Percentiles rank a stretch among this genome's conserved stretches.
Conservation (phyloP, 2,797 vertebrate genomes). For the Discoglossus pictus region DNA sequence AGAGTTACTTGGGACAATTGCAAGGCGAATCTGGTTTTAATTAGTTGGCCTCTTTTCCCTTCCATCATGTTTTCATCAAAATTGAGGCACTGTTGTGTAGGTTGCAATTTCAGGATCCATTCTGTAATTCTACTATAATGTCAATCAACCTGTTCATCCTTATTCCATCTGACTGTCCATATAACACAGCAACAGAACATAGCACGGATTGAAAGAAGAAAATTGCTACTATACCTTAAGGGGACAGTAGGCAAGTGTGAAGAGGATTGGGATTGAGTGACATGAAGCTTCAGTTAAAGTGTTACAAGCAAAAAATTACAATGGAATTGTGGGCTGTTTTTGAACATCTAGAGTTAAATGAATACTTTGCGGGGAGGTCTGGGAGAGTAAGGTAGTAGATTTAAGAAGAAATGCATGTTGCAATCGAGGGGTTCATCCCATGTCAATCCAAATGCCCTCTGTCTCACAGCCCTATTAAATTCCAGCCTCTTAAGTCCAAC, state of each 20-base stretch:
- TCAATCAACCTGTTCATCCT: constrained; percentile 55
- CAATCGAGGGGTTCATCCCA: no score
- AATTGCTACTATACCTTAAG: constrained; percentile 46
- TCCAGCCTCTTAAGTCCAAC: no score
- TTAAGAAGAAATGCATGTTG: no score
- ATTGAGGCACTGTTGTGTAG: constrained; percentile 40
- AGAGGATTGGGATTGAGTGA: constrained; percentile 51
- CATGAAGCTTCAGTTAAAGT: constrained; percentile 53
- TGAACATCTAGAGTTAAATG: constrained; percentile 1
- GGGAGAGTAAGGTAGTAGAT: no score
- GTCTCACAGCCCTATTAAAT: no score
- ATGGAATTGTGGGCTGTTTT: no score
- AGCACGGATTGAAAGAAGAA: constrained; percentile 52
- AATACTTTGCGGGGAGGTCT: neutral
- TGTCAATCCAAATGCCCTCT: no score
- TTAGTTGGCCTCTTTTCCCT: constrained; percentile 41
- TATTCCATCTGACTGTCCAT: constrained; percentile 53
- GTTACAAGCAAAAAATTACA: constrained; percentile 47
- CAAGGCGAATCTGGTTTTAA: constrained; percentile 53
- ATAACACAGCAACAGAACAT: constrained; percentile 55
- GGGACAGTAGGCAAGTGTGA: constrained; percentile 51
- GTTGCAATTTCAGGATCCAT: constrained; percentile 56
- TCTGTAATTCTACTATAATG: constrained; percentile 55
- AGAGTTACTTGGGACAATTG: constrained; percentile 34
- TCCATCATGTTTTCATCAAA: constrained; percentile 45